Evolutionary conservation across 64 coral and sea anemone genomes (phyloP).

Genomic region (Catalaphyllia jardinei): DNA sequence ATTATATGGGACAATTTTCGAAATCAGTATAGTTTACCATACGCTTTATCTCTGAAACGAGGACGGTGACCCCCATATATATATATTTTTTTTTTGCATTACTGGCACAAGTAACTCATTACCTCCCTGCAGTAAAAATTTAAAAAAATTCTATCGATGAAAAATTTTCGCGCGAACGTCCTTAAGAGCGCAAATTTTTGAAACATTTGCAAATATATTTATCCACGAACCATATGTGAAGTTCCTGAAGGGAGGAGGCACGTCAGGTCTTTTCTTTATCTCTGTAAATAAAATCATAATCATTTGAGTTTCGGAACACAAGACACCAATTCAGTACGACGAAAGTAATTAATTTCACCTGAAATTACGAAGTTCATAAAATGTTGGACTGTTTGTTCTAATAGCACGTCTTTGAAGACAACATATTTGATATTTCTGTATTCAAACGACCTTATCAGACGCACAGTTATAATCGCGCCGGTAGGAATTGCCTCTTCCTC

Average conservation of each 20-base stretch:
- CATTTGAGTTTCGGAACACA: neutral
- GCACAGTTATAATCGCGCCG: conserved; percentile 62
- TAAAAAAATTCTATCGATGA: too few species aligned
- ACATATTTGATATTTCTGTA: conserved; percentile 91
- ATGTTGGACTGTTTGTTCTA: conserved; percentile 70
- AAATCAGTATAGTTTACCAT: too few species aligned
- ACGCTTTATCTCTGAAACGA: too few species aligned
- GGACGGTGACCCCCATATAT: too few species aligned
- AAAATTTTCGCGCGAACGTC: too few species aligned
- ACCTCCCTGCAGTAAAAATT: too few species aligned
- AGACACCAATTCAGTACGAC: too few species aligned
- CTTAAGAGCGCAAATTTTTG: too few species aligned
- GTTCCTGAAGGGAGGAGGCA: conserved; percentile 65
- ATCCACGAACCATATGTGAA: conserved; percentile 65
- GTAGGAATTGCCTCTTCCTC: neutral
- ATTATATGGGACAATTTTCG: too few species aligned
- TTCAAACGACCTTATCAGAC: conserved; percentile 95
- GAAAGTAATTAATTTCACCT: conserved; percentile 45
- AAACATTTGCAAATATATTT: too few species aligned
- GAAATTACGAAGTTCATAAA: conserved; percentile 64
- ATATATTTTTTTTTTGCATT: too few species aligned
- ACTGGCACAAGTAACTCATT: too few species aligned
- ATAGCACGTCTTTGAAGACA: conserved; percentile 62
- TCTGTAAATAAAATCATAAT: conserved; percentile 11
- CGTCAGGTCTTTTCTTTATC: conserved; percentile 48